Percentiles rank a stretch among this genome's conserved stretches.
Conservation (phyloP, 2,113 vertebrate species). For the Lophius piscatorius region DNA sequence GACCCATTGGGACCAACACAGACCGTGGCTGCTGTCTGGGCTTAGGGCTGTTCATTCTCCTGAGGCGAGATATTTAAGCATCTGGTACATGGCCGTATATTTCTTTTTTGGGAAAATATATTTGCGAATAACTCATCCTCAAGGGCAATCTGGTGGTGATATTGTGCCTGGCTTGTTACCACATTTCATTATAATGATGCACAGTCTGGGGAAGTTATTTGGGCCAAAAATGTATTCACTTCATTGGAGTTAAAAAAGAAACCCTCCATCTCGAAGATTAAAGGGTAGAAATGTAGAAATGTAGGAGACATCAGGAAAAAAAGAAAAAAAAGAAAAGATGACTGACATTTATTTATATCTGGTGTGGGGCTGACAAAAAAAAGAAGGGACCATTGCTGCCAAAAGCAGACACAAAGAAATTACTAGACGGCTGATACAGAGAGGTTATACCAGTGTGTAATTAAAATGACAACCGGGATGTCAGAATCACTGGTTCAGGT, state of each 20-base stretch:
- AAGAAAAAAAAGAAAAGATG: not conserved
- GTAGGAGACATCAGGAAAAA: slow-evolving; percentile 3
- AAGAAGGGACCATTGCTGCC: not conserved
- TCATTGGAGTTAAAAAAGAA: slow-evolving; percentile 45
- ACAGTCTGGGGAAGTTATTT: slow-evolving; percentile 52
- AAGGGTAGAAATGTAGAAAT: slow-evolving; percentile 26
- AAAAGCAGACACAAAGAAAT: slow-evolving; percentile 8
- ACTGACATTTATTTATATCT: slow-evolving; percentile 32
- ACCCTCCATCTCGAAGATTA: slow-evolving; percentile 45
- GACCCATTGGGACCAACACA: slow-evolving; percentile 38
- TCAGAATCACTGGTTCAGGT: not conserved
- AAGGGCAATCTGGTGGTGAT: slow-evolving; percentile 45
- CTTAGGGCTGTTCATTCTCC: slow-evolving; percentile 54
- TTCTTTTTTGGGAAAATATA: slow-evolving; percentile 41
- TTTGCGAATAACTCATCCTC: slow-evolving; percentile 54
- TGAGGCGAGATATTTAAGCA: slow-evolving; percentile 30
- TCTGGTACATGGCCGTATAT: slow-evolving; percentile 28
- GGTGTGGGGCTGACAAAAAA: slow-evolving; percentile 17
- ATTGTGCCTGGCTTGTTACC: slow-evolving; percentile 36
- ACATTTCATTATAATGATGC: slow-evolving; percentile 59
- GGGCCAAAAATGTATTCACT: slow-evolving; percentile 52
- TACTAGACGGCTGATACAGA: slow-evolving; percentile 2
- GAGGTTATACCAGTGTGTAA: not conserved
- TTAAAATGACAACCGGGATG: slow-evolving; percentile 1
- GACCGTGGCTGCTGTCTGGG: slow-evolving; percentile 50